Conservation (phyloP, 2,797 vertebrate species). For the Austrolebias charrua region DNA sequence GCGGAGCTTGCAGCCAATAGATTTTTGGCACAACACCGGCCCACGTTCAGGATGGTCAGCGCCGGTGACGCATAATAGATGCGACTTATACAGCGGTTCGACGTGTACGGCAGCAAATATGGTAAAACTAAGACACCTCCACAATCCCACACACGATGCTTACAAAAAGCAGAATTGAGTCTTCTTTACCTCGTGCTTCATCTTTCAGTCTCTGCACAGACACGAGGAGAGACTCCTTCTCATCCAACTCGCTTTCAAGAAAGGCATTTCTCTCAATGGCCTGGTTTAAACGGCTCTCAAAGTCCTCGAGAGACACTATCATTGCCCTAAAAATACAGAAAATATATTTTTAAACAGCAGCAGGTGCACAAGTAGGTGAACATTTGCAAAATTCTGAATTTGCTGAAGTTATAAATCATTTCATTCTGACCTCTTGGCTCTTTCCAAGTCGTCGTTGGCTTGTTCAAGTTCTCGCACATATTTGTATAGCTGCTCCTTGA, state of each 20-base stretch:
- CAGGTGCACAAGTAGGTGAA: no score
- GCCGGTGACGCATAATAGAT: no score
- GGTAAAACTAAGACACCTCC: neutral
- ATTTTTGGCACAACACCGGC: no score
- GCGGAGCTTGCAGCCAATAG: no score
- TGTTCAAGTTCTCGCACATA: slow-evolving; percentile 97
- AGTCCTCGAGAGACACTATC: slow-evolving; percentile 97
- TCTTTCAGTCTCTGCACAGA: slow-evolving; percentile 98
- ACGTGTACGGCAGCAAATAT: no score
- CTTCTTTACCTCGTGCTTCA: slow-evolving; percentile 89
- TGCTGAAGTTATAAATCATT: neutral
- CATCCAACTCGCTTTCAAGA: slow-evolving; percentile 96
- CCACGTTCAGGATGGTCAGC: no score
- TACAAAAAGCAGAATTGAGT: neutral
- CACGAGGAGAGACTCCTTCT: slow-evolving; percentile 95
- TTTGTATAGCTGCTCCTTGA: slow-evolving; percentile 97
- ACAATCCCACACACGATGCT: neutral
- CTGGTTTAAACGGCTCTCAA: slow-evolving; percentile 96
- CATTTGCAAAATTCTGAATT: neutral
- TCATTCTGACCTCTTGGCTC: slow-evolving; percentile 90
- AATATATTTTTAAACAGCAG: neutral
- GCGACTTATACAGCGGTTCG: no score
- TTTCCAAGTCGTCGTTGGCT: slow-evolving; percentile 96
- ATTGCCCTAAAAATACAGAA: slow-evolving; percentile 84
- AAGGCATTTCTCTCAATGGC: slow-evolving; percentile 98